Base-by-base conservation (phyloP, 1,140 invertebrate genomes). In the Scaptomyza montana region DNA sequence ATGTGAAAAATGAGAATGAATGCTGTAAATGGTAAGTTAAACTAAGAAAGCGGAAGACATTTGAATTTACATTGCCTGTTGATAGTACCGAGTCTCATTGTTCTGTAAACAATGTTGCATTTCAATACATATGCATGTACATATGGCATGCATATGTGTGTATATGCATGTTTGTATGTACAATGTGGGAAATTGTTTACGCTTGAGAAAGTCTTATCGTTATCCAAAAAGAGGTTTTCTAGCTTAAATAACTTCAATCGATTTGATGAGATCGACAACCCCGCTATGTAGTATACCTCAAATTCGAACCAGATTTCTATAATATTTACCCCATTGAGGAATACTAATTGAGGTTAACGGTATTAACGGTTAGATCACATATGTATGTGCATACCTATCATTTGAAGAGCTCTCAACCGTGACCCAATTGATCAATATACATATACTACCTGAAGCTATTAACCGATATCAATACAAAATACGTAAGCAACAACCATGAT, bases 331-430 rank as follows among this genome's bases (percentile, higher is more conserved):
- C 65, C 65, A 56, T 9, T 36, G 47, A 54, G 39, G 54, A 60
- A 65, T 76, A 19, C 63, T 68, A 59, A 84, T 85, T 85, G 77
- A 71, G 70, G 66, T 66, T 86, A 87, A 87, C 78, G 75, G 63
- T 60, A 66, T 85, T 85, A 85, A 80, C 81, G 62, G 55, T 47
- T 51, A 57, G 62, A 66, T 59, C 49, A 68, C 41, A 54, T 41
- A 57, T 57, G 16, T n/a, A n/a, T n/a, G n/a, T n/a, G n/a, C 16
- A 16, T 36, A n/a, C 3, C 21, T 47, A 47, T 39, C 10, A 19
- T 61, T 46, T 77, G 28, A 62, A 86, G 81, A 62, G 77, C 63
- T 80, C 74, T 84, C 69, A 64, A 53, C 59, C 63, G 57, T 75
- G 65, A 57, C 60, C 53, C 73, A 84, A 86, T 85, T 86, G 80